Evolutionary conservation across 2,113 vertebrate genomes (phyloP), one percentile per base, ranked within the genome.

Genomic region (Pseudorasbora parva): DNA sequence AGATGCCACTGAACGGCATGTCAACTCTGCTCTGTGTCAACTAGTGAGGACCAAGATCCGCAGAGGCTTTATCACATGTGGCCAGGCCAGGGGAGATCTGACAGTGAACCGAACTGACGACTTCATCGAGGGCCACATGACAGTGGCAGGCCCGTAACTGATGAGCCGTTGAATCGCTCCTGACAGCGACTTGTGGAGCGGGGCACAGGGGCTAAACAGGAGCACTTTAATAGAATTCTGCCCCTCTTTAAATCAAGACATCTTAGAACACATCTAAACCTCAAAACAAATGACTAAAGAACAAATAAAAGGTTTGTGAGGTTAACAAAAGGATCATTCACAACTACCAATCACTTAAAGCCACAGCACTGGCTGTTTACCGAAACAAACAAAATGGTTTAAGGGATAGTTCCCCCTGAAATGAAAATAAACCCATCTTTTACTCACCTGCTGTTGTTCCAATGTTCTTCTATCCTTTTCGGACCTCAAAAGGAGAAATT

Each of bases 71-170:
- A 86, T 85, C 77, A 62, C 75, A 73, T 76, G 75, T 83, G 81
- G 66, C 83, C 81, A 75, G 79, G 80, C 57, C 19, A 54, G 66
- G 59, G 15, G 45, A n/a, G 82, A 19, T 37, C 71, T 66, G 82
- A 81, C 49, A 84, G 62, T n/a, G 60, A 82, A 82, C 72, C 27
- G 11, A 74, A 64, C 41, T 84, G 84, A 84, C 71, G 82, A 86
- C 68, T 82, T 86, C 84, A 87, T 86, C 78, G 83, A 59, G 27
- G 68, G 76, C 84, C 69, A 83, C 82, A 78, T 87, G 88, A 86
- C 82, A 86, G 86, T 78, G 25, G 79, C 82, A 59, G 68, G 60
- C 25, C 47, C 30, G 78, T 87, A 87, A 89, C 82, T 83, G 88
- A 89, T 84, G 80, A 83, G 57, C 41, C 62, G 64, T 49, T 56